Percentiles rank a stretch among this genome's conserved stretches.
Conservation (phyloP, 1,140 invertebrate genomes). For the Arion vulgaris region DNA sequence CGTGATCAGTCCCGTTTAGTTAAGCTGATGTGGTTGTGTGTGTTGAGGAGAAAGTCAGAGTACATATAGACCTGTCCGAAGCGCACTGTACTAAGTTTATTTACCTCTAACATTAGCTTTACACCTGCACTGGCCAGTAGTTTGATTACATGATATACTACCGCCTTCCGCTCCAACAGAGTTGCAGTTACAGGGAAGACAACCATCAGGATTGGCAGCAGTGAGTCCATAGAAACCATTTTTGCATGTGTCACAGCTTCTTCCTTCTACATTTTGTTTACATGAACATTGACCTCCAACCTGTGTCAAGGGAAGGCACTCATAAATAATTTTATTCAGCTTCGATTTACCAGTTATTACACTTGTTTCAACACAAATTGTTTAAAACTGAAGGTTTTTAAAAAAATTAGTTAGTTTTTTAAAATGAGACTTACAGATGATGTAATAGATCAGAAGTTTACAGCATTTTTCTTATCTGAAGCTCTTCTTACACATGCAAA, state of each 20-base stretch:
- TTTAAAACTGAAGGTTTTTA: no score
- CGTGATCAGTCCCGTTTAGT: no score
- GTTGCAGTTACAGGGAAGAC: conserved; percentile 67
- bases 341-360: neutral
- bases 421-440: no score
- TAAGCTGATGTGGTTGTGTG: no score
- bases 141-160: conserved; percentile 75
- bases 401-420: no score
- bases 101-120: conserved; percentile 78
- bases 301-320: conserved; percentile 55
- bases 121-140: conserved; percentile 68
- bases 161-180: conserved; percentile 54
- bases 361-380: neutral
- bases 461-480: no score
- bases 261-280: conserved; percentile 91
- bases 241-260: conserved; percentile 92
- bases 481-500: no score
- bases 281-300: conserved; percentile 91
- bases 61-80: no score
- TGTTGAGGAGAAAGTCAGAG: no score
- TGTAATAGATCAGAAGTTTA: no score
- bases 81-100: no score
- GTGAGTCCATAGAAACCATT: conserved; percentile 94
- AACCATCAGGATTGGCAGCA: conserved; percentile 81
- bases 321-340: neutral